Evolutionary conservation across 2,113 vertebrate species (phyloP), one percentile per base, ranked within the genome.

Genomic region (Pseudorhombus dupliciocellatus): DNA sequence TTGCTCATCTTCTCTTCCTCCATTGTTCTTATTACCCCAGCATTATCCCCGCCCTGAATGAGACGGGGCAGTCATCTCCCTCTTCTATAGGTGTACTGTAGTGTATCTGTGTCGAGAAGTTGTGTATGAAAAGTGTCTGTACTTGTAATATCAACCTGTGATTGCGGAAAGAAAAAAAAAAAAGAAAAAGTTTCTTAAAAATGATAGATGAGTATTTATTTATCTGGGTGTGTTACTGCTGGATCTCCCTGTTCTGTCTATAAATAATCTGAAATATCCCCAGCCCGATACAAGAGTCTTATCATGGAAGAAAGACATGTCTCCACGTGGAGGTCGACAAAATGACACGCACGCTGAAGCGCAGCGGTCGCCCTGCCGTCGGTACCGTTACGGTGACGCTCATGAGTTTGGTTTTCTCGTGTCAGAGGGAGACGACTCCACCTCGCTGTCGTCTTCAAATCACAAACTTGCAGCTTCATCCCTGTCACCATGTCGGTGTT

Each of bases 11-110:
- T 42, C 14, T 26, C 14, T 28, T 34, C 16, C 37, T 31, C 22
- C 26, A 46, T 25, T 62, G 25, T 53, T 53, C 15, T 40, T 54
- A 21, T 58, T n/a, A 28, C 61, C 51, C 28, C 7, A 24, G 26
- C 58, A 20, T 14, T 24, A 16, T 20, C 20, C 31, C 11, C 4
- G 5, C 66, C 65, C 55, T 15, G 15, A 55, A 64, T 42, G 20
- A 66, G 63, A 75, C 61, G 72, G 46, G 66, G 53, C 68, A 76
- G 77, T 88, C 75, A 74, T 52, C 48, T 18, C 60, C 65, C 66
- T 66, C 57, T 53, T 28, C 55, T 70, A 22, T 90, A 82, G 63
- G 75, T 80, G 79, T 88, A 64, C 77, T 79, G 83, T 88, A 62
- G 70, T 18, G 72, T 89, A 65, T 62, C 37, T 61, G 66, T 87